A percentile compares a stretch with the other conserved stretches of the same genome.
Evolutionary conservation across 2,113 vertebrate species (phyloP).

Genomic region (Poeciliopsis prolifica): DNA sequence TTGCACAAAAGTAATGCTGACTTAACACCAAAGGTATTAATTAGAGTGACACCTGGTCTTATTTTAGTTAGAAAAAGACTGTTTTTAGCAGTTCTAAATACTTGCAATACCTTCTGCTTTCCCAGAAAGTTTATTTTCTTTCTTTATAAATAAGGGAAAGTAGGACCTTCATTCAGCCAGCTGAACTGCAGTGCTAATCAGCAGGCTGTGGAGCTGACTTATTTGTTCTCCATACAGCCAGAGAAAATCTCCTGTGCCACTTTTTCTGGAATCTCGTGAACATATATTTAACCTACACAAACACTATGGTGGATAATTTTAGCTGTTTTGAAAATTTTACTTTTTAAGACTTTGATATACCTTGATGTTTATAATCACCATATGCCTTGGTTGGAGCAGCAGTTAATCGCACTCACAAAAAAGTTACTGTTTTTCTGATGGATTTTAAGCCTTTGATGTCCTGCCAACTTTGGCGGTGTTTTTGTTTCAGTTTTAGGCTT

Average conservation of each 20-base stretch:
- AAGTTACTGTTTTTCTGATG: conserved; percentile 1
- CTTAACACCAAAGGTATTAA: too few species aligned
- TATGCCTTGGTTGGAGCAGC: background rate
- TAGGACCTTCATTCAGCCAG: too few species aligned
- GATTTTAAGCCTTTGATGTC: conserved; percentile 8
- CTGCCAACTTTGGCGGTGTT: conserved; percentile 33
- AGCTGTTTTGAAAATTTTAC: background rate
- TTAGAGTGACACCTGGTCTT: too few species aligned
- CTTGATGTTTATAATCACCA: background rate
- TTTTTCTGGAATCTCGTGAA: background rate
- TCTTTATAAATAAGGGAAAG: background rate
- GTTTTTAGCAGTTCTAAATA: too few species aligned
- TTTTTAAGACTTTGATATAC: background rate
- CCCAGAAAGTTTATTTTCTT: background rate
- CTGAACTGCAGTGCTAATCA: too few species aligned
- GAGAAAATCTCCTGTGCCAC: background rate
- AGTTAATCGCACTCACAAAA: too few species aligned
- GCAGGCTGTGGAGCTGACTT: background rate
- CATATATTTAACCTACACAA: too few species aligned
- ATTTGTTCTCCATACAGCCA: background rate
- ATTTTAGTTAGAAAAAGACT: too few species aligned
- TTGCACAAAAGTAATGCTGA: too few species aligned
- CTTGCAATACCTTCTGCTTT: too few species aligned
- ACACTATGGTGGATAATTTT: too few species aligned
- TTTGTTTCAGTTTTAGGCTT: conserved; percentile 38